Evolutionary conservation across 2,888 invertebrate genomes (phyloP).

Genomic region (Julus scandinavius): DNA sequence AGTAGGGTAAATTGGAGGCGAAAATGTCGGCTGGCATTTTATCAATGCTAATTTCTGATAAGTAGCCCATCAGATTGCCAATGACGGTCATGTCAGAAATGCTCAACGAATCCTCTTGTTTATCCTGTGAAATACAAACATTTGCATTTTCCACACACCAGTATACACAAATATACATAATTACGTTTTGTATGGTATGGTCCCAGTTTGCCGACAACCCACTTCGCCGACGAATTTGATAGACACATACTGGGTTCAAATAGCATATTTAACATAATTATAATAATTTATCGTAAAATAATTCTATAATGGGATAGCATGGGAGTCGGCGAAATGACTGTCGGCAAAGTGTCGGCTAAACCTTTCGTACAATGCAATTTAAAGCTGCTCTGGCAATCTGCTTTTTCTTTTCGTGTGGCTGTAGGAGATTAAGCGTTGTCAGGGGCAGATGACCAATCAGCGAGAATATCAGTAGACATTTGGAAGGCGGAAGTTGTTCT

Average conservation of each 20-base stretch:
- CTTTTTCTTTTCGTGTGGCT: conserved; percentile 49
- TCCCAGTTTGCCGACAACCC: too few relatives aligned
- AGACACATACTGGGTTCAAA: too few relatives aligned
- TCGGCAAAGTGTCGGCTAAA: too few relatives aligned
- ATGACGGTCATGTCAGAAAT: conserved; percentile 50
- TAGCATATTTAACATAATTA: too few relatives aligned
- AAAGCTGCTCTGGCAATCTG: conserved; percentile 49
- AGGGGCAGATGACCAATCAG: conserved; percentile 49
- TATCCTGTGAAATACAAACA: conserved; percentile 47
- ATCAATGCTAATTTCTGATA: conserved; percentile 52
- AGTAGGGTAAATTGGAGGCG: conserved; percentile 30
- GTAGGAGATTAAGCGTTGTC: conserved; percentile 48
- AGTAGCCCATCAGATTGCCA: conserved; percentile 51
- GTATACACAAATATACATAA: too few relatives aligned
- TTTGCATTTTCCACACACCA: background rate
- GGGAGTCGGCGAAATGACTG: too few relatives aligned
- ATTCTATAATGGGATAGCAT: too few relatives aligned
- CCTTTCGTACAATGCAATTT: conserved; percentile 32
- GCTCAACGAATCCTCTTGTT: conserved; percentile 50
- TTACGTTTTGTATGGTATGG: too few relatives aligned
- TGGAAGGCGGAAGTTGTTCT: conserved; percentile 50
- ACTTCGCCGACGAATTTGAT: too few relatives aligned
- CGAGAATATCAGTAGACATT: conserved; percentile 48
- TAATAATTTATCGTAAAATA: too few relatives aligned
- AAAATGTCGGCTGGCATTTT: conserved; percentile 45